Base-by-base conservation (phyloP, 2,113 vertebrate genomes). In the Vulpes lagopus region DNA sequence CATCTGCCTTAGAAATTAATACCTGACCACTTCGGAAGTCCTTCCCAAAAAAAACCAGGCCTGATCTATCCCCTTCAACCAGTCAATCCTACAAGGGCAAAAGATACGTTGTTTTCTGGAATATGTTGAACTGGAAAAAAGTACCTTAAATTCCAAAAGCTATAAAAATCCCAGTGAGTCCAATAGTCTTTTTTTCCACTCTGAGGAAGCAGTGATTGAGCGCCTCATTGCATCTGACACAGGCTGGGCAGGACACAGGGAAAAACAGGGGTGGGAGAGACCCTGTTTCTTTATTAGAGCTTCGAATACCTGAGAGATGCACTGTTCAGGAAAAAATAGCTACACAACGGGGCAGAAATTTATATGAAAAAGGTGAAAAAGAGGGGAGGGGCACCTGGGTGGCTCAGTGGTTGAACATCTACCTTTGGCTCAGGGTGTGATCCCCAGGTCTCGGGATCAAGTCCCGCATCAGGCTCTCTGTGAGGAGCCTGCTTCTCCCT, bases 51-150 rank as follows among this genome's bases (percentile, higher is more conserved):
- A 11, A 17, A 55, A 73, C 73, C 80, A 69, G 57, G 11, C 35
- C n/a, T 35, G 64, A 73, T 62, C 12, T 17, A 57, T 49, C 73
- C 5, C 60, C 67, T 25, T 94, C 73, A 57, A 43, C 38, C 78
- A 67, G 14, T 65, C 65, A 67, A 11, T 65, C 65, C 30, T 74
- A 27, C 49, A 73, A 87, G 17, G 60, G 25, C 32, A 62, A 64
- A 25, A n/a, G 16, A 25, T 17, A 9, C 20, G 55, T 89, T n/a
- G 49, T 87, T 94, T 94, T 71, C 65, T 76, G 53, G 14, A 94
- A n/a, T 97, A 89, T 79, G 35, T 43, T 86, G 51, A 91, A 38
- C 49, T 27, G 19, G 32, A 90, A 53, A 49, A 91, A 91, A 60
- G n/a, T 49, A 30, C 16, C 53, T 80, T 95, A 59, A 92, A 74